A percentile compares a stretch with the other conserved stretches of the same genome.
phyloP scores from a whole-genome alignment of 2,113 vertebrate species.

The Pomatostomus ruficeps region DNA sequence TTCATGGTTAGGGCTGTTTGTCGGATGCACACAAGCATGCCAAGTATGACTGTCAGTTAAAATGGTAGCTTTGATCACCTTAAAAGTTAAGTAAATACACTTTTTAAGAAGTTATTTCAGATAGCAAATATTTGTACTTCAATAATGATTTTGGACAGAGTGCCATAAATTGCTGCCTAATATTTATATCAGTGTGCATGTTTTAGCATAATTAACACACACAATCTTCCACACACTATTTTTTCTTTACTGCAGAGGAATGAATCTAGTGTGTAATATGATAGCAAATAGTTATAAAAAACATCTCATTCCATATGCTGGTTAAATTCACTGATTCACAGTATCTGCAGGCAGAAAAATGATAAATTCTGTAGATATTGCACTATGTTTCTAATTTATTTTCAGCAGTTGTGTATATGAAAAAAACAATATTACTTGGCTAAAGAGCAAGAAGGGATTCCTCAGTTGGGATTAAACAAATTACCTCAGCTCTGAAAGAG shows the following conservation, averaged over 20 bases:
- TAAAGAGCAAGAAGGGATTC: neutral
- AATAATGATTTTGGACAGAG: constrained; percentile 2
- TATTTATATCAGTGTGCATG: constrained; percentile 30
- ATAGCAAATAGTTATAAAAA: neutral
- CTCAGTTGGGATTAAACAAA: neutral
- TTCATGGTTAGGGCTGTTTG: neutral
- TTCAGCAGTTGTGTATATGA: neutral
- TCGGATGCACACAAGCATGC: neutral
- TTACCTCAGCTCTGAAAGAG: neutral
- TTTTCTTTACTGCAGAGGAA: neutral
- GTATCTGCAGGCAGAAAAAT: neutral
- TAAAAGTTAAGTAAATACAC: neutral
- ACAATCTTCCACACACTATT: neutral
- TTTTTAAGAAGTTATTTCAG: constrained; percentile 26
- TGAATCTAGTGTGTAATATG: neutral
- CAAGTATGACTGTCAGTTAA: neutral
- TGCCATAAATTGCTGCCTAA: neutral
- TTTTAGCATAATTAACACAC: constrained; percentile 29
- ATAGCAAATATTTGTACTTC: constrained; percentile 20
- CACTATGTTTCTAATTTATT: neutral
- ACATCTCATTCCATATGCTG: neutral
- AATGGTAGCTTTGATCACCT: neutral
- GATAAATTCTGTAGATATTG: neutral
- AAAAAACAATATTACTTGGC: neutral
- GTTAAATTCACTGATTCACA: neutral